Conservation (phyloP, 2,888 invertebrate species). For the Automeris io region DNA sequence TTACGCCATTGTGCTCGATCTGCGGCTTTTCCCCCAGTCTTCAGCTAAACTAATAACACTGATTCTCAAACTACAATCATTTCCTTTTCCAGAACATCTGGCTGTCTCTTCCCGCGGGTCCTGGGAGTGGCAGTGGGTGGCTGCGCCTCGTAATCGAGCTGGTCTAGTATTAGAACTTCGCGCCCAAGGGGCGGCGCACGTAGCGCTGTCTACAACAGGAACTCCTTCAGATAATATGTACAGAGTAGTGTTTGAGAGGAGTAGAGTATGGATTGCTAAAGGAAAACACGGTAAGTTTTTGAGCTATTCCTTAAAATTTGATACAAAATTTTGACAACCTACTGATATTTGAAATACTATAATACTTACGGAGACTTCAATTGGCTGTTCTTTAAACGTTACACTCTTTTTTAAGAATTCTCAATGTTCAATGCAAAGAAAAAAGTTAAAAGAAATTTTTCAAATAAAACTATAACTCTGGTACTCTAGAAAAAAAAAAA, state of each 20-base stretch:
- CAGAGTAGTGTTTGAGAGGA: slow-evolving; percentile 78
- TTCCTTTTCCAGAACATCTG: slow-evolving; percentile 70
- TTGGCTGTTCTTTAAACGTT: too few species aligned
- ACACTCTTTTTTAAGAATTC: too few species aligned
- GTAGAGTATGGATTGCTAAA: slow-evolving; percentile 80
- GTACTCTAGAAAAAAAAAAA: too few species aligned
- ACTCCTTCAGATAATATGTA: slow-evolving; percentile 79
- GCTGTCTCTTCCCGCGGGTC: slow-evolving; percentile 79
- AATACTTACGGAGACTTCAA: background rate
- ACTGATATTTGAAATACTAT: background rate
- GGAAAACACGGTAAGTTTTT: slow-evolving; percentile 77
- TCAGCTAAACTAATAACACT: too few species aligned
- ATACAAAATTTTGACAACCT: background rate
- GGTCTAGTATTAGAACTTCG: slow-evolving; percentile 79
- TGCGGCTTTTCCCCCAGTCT: too few species aligned
- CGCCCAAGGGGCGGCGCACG: slow-evolving; percentile 75
- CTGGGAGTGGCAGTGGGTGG: slow-evolving; percentile 81
- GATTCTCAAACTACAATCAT: too few species aligned
- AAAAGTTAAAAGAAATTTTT: too few species aligned
- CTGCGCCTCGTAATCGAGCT: slow-evolving; percentile 79
- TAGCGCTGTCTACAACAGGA: slow-evolving; percentile 75
- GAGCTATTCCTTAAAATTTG: too few species aligned
- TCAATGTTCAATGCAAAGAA: too few species aligned
- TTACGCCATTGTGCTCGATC: too few species aligned
- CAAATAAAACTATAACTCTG: too few species aligned